Evolutionary conservation across 2,888 invertebrate species (phyloP), one percentile per base, ranked within the genome.

Genomic region (Nasonovia ribisnigri): DNA sequence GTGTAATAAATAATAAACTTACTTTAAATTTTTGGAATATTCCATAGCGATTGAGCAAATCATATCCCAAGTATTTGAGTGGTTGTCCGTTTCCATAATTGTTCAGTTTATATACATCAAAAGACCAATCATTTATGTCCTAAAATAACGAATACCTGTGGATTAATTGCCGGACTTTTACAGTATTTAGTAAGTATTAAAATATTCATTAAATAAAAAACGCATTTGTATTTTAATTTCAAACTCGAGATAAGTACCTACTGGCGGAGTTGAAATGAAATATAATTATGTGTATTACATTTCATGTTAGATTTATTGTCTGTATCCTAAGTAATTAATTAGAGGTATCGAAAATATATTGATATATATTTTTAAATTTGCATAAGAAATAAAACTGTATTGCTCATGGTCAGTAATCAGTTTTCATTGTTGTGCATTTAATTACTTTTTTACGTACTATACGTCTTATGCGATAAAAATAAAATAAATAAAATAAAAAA

Each of bases 11-110:
- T 36, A 26, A 26, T 16, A 46, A 26, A 94, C 95, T 95, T 95
- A 98, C 98, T 97, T 98, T 98, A 96, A 99, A 99, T 96, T 99
- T 98, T 96, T 98, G 98, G 95, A 99, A 98, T 96, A 99, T 98
- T 94, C 99, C 99, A 96, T 99, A 99, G 95, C 98, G 97, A 96
- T 99, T 99, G 95, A 99, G 97, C 94, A 99, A 97, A 96, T 99
- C 99, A 96, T 99, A 98, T 90, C 98, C 98, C 92, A 99, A 97
- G 96, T 98, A 99, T 96, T 98, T 98, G 95, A 99, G 97, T 4
- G 98, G 98, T 95, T 98, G 98, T 16, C 98, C 98, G 95, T 97
- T 97, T 46, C 98, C 97, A 5, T 98, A 97, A 95, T 98, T 98
- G 95, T 97, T 98, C 95, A 99, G 96, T 3, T 97, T 97, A 95